Evolutionary conservation across 2,888 invertebrate genomes (phyloP), one percentile per base, ranked within the genome.

Genomic region (Mystacides longicornis): DNA sequence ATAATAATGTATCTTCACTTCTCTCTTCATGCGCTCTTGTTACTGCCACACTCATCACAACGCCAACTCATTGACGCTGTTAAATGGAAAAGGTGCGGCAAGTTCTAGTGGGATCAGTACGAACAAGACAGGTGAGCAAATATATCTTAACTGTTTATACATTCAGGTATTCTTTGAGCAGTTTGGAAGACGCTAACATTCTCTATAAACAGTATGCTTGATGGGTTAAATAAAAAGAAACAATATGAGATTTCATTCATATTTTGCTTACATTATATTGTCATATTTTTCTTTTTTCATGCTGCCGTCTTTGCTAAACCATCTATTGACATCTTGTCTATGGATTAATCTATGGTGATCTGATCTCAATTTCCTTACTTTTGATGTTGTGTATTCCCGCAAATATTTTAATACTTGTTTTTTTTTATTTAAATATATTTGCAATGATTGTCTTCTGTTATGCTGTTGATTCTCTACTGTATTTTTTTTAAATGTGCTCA

Each of bases 121-220:
- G 62, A 67, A 68, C 55, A 75, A 73, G 70, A 76, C 77, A 77
- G 77, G 77, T 77, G 75, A 77, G 77, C 56, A 62, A 59, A 48
- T 51, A 20, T 31, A 55, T 23, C 16, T 22, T n/a, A n/a, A n/a
- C n/a, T n/a, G n/a, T n/a, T n/a, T n/a, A n/a, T n/a, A n/a, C n/a
- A n/a, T n/a, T n/a, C n/a, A n/a, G n/a, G n/a, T n/a, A n/a, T n/a
- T n/a, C n/a, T n/a, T n/a, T n/a, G n/a, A n/a, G n/a, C n/a, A n/a
- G n/a, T n/a, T n/a, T n/a, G n/a, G n/a, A n/a, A n/a, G n/a, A n/a
- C n/a, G n/a, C n/a, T n/a, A n/a, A n/a, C n/a, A n/a, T n/a, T n/a
- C n/a, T n/a, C n/a, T n/a, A n/a, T n/a, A n/a, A n/a, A n/a, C n/a
- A n/a, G n/a, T n/a, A n/a, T n/a, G n/a, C n/a, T n/a, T n/a, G n/a